Evolutionary conservation across 2,797 vertebrate genomes (phyloP).

Genomic region (Leucoraja ocellata): DNA sequence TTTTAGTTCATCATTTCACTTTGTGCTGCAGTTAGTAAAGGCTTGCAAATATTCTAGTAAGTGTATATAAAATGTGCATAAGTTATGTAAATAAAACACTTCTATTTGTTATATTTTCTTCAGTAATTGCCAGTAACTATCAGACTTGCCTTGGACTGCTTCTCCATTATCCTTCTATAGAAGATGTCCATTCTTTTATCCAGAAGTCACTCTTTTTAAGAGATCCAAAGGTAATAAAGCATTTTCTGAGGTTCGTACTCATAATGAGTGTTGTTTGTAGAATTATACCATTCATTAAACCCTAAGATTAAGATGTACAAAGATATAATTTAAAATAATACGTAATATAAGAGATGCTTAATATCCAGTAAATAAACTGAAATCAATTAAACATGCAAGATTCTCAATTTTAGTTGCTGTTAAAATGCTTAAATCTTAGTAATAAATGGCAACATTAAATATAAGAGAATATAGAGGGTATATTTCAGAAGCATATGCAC

Average conservation of each 20-base stretch:
- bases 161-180: conserved; percentile 93
- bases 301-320: background rate
- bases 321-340: conserved; percentile 9
- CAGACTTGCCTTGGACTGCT: conserved; percentile 94
- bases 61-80: background rate
- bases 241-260: background rate
- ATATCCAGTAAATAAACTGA: background rate
- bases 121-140: conserved; percentile 98
- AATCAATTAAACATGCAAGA: background rate
- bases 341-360: background rate
- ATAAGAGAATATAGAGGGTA: background rate
- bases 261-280: conserved; percentile 36
- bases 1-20: background rate
- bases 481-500: background rate
- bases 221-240: conserved; percentile 85
- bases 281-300: conserved; percentile 3
- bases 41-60: background rate
- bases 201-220: conserved; percentile 93
- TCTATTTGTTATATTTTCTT: conserved; percentile 43
- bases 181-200: conserved; percentile 86
- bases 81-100: background rate
- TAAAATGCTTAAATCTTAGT: background rate
- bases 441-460: too few species aligned
- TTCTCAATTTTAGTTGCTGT: background rate
- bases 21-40: background rate